Conservation (phyloP, 2,888 invertebrate species). For the Drosophila neotestacea region DNA sequence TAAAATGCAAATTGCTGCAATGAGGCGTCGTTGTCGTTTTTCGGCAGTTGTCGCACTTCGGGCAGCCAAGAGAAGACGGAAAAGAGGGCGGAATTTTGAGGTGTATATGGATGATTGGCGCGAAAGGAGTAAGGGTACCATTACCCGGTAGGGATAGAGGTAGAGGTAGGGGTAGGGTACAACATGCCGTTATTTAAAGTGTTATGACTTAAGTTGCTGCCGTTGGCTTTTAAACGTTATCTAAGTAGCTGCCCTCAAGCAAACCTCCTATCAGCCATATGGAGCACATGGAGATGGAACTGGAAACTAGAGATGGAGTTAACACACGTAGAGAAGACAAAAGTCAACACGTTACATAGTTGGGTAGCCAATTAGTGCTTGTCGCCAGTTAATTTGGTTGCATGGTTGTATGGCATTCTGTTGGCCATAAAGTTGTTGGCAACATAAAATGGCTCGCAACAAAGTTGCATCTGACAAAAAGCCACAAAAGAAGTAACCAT, state of each 20-base stretch:
- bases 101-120: neutral
- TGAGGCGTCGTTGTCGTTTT: conserved; percentile 72
- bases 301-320: neutral
- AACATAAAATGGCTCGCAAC: conserved; percentile 55
- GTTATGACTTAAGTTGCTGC: conserved; percentile 69
- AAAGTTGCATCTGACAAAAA: conserved; percentile 37
- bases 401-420: conserved; percentile 36
- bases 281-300: conserved; percentile 2
- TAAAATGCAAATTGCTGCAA: conserved; percentile 82
- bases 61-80: conserved; percentile 17
- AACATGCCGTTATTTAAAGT: conserved; percentile 63
- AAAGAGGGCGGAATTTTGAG: conserved; percentile 5
- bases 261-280: conserved; percentile 46
- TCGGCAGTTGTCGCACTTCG: conserved; percentile 41
- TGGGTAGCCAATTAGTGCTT: conserved; percentile 64
- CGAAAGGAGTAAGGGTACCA: neutral
- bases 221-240: conserved; percentile 72
- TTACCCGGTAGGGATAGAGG: conserved; percentile 2
- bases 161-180: conserved; percentile 5
- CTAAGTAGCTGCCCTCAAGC: conserved; percentile 69
- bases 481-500: conserved; percentile 47
- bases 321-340: conserved; percentile 34
- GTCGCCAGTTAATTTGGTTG: conserved; percentile 68
- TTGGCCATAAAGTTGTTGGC: conserved; percentile 59
- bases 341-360: conserved; percentile 36